Evolutionary conservation across 2,113 vertebrate genomes (phyloP), one percentile per base, ranked within the genome.

Genomic region (Porphyrio hochstetteri): DNA sequence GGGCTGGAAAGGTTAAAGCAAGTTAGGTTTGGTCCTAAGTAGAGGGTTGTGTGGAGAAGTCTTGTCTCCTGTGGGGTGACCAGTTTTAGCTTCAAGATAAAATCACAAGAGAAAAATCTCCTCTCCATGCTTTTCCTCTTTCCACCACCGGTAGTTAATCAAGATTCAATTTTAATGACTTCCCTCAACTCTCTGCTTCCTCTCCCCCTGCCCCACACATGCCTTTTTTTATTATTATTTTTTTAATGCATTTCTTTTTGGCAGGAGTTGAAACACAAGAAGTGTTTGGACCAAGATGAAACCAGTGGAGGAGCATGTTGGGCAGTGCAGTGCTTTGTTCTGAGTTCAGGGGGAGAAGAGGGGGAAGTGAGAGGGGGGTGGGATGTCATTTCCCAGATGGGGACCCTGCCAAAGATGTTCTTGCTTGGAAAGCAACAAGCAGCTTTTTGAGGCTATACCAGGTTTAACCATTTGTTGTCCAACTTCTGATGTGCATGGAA

Each of bases 241-340:
- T 95, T 81, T 93, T 27, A 14, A 59, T 94, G 78, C 60, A 52
- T 91, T 77, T 89, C 33, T 80, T 87, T 96, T 97, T 98, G 97
- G 98, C 98, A 98, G 93, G 93, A 97, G 97, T 98, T 98, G 94
- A 98, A 98, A 98, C 95, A 0, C 95, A 95, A 91, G 80, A 97
- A 96, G 83, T 35, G 2, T 96, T 98, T 98, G 98, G 98, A 98
- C 96, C 77, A 94, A 98, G 97, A 98, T 98, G 96, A 98, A 98
- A 97, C 97, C 93, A 75, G 93, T 94, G 93, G 95, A 97, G 96
- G 80, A 97, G 70, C 95, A 83, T 96, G 82, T 91, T 95, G 97
- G 97, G 97, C 97, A 98, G 97, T 91, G 50, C 72, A 91, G 88
- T 96, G 96, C 97, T 97, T 98, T 98, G 95, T 98, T 98, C 97